Evolutionary conservation across 2,888 invertebrate species (phyloP).

Genomic region (Teleogryllus oceanicus): DNA sequence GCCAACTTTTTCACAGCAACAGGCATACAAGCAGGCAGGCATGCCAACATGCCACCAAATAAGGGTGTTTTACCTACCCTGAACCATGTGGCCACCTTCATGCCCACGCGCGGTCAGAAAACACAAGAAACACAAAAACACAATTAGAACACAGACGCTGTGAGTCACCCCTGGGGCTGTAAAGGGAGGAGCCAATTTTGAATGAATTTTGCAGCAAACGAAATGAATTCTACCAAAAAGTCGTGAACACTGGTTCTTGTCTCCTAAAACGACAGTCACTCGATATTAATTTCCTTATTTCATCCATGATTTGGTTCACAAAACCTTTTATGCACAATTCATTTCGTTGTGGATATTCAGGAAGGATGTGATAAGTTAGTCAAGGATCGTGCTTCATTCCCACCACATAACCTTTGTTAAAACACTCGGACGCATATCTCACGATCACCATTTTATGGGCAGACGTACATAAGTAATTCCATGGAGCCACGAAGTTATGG

Average conservation of each 20-base stretch:
- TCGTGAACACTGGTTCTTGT: not conserved
- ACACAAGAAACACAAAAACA: constrained; percentile 30
- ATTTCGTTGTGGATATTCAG: too few relatives aligned
- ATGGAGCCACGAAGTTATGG: too few relatives aligned
- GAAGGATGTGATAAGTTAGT: too few relatives aligned
- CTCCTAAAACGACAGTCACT: not conserved
- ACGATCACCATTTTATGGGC: too few relatives aligned
- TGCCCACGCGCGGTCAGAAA: constrained; percentile 29
- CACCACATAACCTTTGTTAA: too few relatives aligned
- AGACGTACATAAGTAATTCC: too few relatives aligned
- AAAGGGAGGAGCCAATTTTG: not conserved
- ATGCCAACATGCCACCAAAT: constrained; percentile 7
- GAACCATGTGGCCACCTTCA: constrained; percentile 86
- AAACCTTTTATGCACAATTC: too few relatives aligned
- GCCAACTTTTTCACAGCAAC: constrained; percentile 9
- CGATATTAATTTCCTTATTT: not conserved
- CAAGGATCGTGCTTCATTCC: too few relatives aligned
- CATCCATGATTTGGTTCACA: too few relatives aligned
- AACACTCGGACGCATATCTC: too few relatives aligned
- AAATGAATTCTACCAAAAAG: not conserved
- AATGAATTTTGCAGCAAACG: not conserved
- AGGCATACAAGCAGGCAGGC: constrained; percentile 10
- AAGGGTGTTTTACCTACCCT: constrained; percentile 65
- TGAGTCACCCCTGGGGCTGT: not conserved
- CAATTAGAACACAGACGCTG: constrained; percentile 11